Evolutionary conservation across 2,888 invertebrate genomes (phyloP).

Genomic region (Esperia sulphurella): DNA sequence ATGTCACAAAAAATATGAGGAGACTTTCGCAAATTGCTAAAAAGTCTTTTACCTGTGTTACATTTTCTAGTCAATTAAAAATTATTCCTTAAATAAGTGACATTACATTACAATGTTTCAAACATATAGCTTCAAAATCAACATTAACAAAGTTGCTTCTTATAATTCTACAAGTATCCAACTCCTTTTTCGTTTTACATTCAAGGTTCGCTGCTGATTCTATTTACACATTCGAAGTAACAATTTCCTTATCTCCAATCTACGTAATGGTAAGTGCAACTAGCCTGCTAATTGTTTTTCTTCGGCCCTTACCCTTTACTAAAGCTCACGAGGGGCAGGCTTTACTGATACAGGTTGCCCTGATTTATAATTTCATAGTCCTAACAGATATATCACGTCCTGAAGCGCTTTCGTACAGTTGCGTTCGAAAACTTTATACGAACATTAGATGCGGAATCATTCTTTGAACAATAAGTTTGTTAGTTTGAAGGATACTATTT

Average conservation of each 20-base stretch:
- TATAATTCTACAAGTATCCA: neutral
- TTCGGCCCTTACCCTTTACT: slow-evolving; percentile 50
- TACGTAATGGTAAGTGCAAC: slow-evolving; percentile 63
- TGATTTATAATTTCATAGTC: slow-evolving; percentile 64
- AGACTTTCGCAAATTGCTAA: no score
- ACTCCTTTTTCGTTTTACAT: neutral
- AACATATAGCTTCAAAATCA: neutral
- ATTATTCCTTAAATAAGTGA: no score
- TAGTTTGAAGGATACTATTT: no score
- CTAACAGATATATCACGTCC: slow-evolving; percentile 56
- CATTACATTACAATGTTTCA: no score
- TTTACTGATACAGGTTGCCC: slow-evolving; percentile 52
- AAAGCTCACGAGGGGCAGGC: slow-evolving; percentile 57
- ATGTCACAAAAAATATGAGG: no score
- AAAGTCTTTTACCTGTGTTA: no score
- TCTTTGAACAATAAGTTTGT: no score
- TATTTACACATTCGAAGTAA: slow-evolving; percentile 16
- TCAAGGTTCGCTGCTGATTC: slow-evolving; percentile 14
- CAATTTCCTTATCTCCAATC: slow-evolving; percentile 55
- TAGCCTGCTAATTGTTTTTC: slow-evolving; percentile 62
- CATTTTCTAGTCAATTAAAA: no score
- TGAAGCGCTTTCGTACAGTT: slow-evolving; percentile 38
- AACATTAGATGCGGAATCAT: no score
- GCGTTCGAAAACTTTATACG: slow-evolving; percentile 2
- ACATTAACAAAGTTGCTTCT: neutral